phyloP scores from a whole-genome alignment of 2,888 invertebrate species.

The Nysson spinosus region DNA sequence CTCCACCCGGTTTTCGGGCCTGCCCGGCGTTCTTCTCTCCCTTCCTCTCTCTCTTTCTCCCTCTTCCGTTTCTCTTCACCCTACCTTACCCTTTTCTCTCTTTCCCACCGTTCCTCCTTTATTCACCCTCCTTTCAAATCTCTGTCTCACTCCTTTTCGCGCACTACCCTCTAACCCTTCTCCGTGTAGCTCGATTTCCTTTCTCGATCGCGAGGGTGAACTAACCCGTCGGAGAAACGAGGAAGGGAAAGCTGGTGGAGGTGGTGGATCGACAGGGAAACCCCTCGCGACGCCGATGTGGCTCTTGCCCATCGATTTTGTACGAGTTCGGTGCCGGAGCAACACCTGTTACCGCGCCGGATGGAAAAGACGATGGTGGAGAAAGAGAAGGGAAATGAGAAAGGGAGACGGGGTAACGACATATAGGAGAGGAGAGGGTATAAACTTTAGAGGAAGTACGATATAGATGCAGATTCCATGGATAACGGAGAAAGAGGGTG shows the following conservation, averaged over 20 bases:
- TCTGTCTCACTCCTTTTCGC: not conserved
- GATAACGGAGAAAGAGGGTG: slow-evolving; percentile 6
- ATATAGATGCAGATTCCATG: too few species aligned
- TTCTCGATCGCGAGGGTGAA: slow-evolving; percentile 21
- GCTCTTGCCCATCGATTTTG: slow-evolving; percentile 69
- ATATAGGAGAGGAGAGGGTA: too few species aligned
- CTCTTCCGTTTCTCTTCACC: slow-evolving; percentile 19
- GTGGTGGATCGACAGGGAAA: slow-evolving; percentile 38
- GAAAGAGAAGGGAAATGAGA: not conserved
- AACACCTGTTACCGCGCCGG: slow-evolving; percentile 75
- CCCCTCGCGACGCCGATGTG: slow-evolving; percentile 57
- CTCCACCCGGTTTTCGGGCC: slow-evolving; percentile 8
- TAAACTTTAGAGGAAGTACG: too few species aligned
- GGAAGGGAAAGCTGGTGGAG: slow-evolving; percentile 32
- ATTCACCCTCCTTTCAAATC: not conserved
- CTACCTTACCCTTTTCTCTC: slow-evolving; percentile 18
- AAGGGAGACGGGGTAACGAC: not conserved
- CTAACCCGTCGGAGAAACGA: slow-evolving; percentile 27
- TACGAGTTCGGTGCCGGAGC: slow-evolving; percentile 67
- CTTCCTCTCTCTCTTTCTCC: slow-evolving; percentile 5
- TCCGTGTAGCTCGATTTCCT: slow-evolving; percentile 22
- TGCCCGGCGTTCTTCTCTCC: slow-evolving; percentile 15
- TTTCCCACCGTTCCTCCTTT: not conserved
- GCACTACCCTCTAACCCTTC: slow-evolving; percentile 6
- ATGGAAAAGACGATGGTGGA: slow-evolving; percentile 35